A percentile compares a stretch with the other conserved stretches of the same genome.
Conservation (phyloP, 2,888 invertebrate species). For the Spisula solida region DNA sequence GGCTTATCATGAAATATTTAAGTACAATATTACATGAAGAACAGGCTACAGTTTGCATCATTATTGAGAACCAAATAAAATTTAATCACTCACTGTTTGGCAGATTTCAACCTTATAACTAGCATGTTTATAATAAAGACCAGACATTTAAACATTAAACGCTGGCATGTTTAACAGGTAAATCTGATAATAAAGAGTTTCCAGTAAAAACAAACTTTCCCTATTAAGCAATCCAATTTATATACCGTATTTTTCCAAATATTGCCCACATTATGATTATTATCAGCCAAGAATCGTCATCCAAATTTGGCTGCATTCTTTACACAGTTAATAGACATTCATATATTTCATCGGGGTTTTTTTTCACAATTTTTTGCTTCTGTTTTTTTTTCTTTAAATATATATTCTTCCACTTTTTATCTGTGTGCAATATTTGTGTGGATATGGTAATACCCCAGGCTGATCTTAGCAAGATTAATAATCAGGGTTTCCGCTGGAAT, state of each 20-base stretch:
- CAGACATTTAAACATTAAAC: not conserved
- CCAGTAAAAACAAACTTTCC: not conserved
- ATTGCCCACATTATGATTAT: not conserved
- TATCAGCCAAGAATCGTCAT: not conserved
- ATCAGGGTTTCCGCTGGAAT: no score
- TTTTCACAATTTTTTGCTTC: no score
- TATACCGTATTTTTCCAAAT: no score
- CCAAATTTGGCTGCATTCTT: no score
- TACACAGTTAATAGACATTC: no score
- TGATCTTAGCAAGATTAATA: not conserved
- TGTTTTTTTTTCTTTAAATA: no score
- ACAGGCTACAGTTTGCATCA: no score
- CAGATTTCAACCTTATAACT: not conserved
- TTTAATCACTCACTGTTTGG: not conserved
- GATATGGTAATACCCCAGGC: not conserved
- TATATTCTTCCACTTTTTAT: not conserved
- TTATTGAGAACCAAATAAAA: no score
- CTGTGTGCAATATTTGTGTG: not conserved
- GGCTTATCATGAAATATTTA: no score
- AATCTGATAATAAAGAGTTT: not conserved
- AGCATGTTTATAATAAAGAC: slow-evolving; percentile 7
- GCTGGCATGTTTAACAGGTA: slow-evolving; percentile 17
- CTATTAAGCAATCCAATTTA: not conserved
- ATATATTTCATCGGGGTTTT: no score
- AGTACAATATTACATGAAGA: no score